Percentiles rank a stretch among this genome's conserved stretches.
These are phyloP conservation scores for Bibio marci DNA, from an alignment of 2,888 invertebrate species.

Conservation along the genomic window DNA sequence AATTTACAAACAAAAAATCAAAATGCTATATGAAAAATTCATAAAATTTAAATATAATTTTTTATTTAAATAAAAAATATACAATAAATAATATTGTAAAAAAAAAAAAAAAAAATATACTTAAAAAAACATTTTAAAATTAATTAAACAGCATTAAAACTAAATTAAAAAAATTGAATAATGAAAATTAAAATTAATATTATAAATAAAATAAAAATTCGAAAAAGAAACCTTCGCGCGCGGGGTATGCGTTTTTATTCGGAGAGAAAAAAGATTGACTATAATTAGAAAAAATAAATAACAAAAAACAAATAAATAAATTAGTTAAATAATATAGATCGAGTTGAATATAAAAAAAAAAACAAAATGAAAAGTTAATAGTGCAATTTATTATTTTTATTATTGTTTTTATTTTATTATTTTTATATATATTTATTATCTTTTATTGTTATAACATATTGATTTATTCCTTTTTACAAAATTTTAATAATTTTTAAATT, in stretches of 20 bases:
- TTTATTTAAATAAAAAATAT: slow-evolving; percentile 26
- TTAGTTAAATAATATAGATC: slow-evolving; percentile 11
- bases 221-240: slow-evolving; percentile 3
- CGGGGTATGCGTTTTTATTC: slow-evolving; percentile 37
- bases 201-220: background rate
- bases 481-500: background rate
- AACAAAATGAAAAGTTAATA: slow-evolving; percentile 10
- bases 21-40: slow-evolving; percentile 15
- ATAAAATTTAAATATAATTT: slow-evolving; percentile 13
- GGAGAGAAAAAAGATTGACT: slow-evolving; percentile 50
- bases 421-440: too few species aligned
- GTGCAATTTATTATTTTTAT: slow-evolving; percentile 7
- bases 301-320: slow-evolving; percentile 4
- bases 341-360: slow-evolving; percentile 24
- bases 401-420: too few species aligned
- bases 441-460: too few species aligned
- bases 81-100: slow-evolving; percentile 8
- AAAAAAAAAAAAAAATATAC: slow-evolving; percentile 3
- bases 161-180: too few species aligned
- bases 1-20: slow-evolving; percentile 26
- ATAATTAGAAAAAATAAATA: slow-evolving; percentile 11
- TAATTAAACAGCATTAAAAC: too few species aligned
- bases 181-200: background rate
- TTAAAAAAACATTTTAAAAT: too few species aligned
- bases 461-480: background rate